Base-by-base conservation (phyloP, 2,113 vertebrate species). In the Tretioscincus oriximinensis region DNA sequence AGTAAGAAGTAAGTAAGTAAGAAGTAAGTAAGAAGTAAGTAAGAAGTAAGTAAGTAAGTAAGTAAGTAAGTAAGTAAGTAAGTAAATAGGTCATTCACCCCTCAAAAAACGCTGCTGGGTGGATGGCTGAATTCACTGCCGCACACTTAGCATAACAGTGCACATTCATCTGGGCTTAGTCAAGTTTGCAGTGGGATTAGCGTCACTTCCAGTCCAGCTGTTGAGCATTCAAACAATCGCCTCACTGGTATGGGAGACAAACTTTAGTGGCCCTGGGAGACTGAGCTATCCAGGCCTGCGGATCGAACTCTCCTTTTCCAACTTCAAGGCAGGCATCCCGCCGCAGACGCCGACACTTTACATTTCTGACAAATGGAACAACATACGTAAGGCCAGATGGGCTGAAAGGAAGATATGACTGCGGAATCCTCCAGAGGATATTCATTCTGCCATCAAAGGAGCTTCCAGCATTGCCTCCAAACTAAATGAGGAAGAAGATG, bases 381-480 rank as follows among this genome's bases (percentile, higher is more conserved):
- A 69, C 72, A 76, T 80, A 84, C 0, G 3, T 58, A 69, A n/a
- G 41, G 54, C 73, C 65, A 80, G 72, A 84, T 80, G 82, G 65
- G 58, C 77, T 75, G 45, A 70, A 70, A 84, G 65, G 72, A 80
- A 64, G 29, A 65, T 9, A 14, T 80, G 66, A 80, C 45, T 65
- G 29, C 54, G 76, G 45, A 54, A 63, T 29, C 41, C 72, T 70
- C 72, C 51, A 45, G 72, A 76, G 66, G 24, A 51, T 75, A 63
- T 54, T 76, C 58, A 63, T 21, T 54, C 66, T 71, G 77, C 72
- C 82, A 80, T 84, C 77, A 84, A 80, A 80, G 72, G 47, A 84
- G 72, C 65, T 54, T 54, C 45, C 65, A 71, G 64, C 41, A 24
- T 68, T 80, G 65, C 72, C 58, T 79, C 77, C 75, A 69, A 79